These are phyloP conservation scores for Pristis pectinata DNA, from an alignment of 2,797 vertebrate genomes.

Conservation along the genomic window DNA sequence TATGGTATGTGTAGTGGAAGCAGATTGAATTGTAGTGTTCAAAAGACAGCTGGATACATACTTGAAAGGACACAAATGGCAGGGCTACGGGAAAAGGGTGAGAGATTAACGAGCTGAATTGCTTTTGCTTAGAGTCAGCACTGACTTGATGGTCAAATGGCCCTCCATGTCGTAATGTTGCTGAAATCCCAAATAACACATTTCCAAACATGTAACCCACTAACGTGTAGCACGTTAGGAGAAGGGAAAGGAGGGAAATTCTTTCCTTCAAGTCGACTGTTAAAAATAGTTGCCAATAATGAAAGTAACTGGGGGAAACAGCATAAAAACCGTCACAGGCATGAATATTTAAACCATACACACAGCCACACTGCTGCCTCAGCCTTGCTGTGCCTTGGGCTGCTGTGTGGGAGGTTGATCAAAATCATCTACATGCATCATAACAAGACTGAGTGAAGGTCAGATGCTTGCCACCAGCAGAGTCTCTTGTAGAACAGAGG, in stretches of 20 bases:
- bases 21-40: too few species aligned
- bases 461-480: neutral
- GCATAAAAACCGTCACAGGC: neutral
- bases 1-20: too few species aligned
- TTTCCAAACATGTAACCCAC: neutral
- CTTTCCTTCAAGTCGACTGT: neutral
- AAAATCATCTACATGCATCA: neutral
- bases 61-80: too few species aligned
- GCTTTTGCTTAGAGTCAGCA: too few species aligned
- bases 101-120: too few species aligned
- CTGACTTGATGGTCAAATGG: too few species aligned
- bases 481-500: neutral
- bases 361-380: neutral
- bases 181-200: too few species aligned
- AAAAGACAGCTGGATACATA: too few species aligned
- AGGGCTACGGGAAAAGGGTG: too few species aligned
- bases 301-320: neutral
- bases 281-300: neutral
- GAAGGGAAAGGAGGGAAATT: neutral
- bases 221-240: neutral
- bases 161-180: too few species aligned
- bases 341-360: conserved; percentile 19
- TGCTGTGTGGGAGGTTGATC: neutral
- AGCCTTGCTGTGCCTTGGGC: neutral
- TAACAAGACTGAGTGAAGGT: neutral